Evolutionary conservation across 1,140 invertebrate genomes (phyloP), one percentile per base, ranked within the genome.

Genomic region (Doryteuthis pealeii): DNA sequence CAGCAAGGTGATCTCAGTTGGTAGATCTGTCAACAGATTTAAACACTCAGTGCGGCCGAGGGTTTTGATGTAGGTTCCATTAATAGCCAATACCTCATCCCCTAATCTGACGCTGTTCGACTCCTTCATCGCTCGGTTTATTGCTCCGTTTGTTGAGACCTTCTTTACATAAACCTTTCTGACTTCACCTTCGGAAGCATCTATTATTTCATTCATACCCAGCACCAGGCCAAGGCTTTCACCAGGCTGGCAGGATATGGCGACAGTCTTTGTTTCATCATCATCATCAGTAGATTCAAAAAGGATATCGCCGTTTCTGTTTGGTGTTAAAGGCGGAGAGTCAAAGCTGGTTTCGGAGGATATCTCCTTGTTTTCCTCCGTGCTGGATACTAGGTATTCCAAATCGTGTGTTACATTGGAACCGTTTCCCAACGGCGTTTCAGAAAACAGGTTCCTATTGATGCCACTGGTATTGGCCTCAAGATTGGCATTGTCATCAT

Each of bases 11-110:
- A 86, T 79, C n/a, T 77, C 74, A 10, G 83, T 72, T 8, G 86
- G 86, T 78, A 87, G 81, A 45, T 85, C 84, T 40, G 80, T 78
- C 32, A 87, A 79, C 32, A 92, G 90, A 30, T 93, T 90, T 22
- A 97, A 93, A 84, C 94, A 96, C 83, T 97, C 94, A 79, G 95
- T 91, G 79, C 95, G 91, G 6, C 94, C 95, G 90, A 97, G 92
- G 26, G 91, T 89, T 30, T 90, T 91, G 30, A 97, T 93, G 40
- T 91, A 89, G 15, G 91, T 88, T 18, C 91, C 92, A 87, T 96
- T 94, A 62, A 98, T 96, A 80, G 92, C 91, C 28, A 96, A 84
- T 76, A 98, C 94, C 89, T 96, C 94, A 87, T 98, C 95, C 12
- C 95, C 95, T 75, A 95, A 92, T 32, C 78, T 77, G n/a, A 88